Conservation (phyloP, 2,888 invertebrate genomes). For the Lasioglossum villosulum region DNA sequence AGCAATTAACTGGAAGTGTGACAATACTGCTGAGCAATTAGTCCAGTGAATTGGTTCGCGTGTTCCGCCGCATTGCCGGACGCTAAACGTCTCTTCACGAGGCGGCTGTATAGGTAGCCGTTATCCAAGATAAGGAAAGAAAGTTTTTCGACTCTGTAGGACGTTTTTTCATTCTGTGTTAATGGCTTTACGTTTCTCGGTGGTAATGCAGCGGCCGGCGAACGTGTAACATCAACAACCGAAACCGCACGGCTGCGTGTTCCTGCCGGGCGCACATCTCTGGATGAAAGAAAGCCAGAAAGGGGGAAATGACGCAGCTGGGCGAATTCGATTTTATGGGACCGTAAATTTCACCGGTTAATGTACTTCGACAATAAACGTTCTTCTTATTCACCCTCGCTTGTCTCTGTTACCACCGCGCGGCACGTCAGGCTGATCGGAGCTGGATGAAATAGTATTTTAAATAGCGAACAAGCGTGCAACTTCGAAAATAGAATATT, state of each 20-base stretch:
- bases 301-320: slow-evolving; percentile 1
- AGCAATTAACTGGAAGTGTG: neutral
- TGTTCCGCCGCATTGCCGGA: neutral
- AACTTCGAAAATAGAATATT: too few species aligned
- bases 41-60: neutral
- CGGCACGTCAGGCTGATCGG: too few species aligned
- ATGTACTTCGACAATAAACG: neutral
- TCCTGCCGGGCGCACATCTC: neutral
- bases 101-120: neutral
- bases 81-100: neutral
- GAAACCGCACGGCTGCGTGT: slow-evolving; percentile 7
- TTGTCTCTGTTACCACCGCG: too few species aligned
- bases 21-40: neutral
- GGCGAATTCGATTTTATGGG: slow-evolving; percentile 11
- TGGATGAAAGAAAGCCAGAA: neutral
- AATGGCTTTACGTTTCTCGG: neutral
- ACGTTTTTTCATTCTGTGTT: neutral
- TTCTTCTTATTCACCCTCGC: neutral
- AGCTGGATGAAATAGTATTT: too few species aligned
- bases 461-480: too few species aligned
- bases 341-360: slow-evolving; percentile 5
- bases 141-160: neutral
- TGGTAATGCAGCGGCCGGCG: neutral
- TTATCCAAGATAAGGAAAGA: neutral
- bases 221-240: neutral